phyloP scores from a whole-genome alignment of 2,797 vertebrate species.

The Enteromius argenteus region DNA sequence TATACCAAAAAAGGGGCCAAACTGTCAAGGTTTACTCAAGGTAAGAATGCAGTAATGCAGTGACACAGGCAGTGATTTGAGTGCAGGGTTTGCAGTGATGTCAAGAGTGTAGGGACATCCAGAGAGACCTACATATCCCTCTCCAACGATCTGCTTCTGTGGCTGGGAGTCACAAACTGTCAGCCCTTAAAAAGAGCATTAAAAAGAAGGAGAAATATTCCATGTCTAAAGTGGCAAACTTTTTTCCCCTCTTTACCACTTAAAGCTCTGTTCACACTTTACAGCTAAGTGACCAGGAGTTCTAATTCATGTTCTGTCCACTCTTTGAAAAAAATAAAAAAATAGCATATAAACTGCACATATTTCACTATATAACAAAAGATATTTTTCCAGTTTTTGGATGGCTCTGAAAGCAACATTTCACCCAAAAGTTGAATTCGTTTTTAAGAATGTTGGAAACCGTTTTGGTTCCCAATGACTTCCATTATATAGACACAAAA shows the following conservation, averaged over 20 bases:
- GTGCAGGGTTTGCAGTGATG: not conserved
- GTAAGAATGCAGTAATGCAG: slow-evolving; percentile 11
- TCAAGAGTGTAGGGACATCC: not conserved
- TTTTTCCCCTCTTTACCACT: not conserved
- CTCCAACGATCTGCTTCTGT: slow-evolving; percentile 28
- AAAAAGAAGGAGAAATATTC: slow-evolving; percentile 24
- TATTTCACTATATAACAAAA: not conserved
- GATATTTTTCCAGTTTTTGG: not conserved
- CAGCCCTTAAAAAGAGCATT: slow-evolving; percentile 38
- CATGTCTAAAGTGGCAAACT: not conserved
- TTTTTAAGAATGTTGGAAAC: not conserved
- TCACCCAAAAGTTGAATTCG: not conserved
- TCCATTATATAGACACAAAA: not conserved
- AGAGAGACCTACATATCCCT: slow-evolving; percentile 33
- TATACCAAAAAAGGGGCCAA: not conserved
- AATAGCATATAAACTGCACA: too few species aligned
- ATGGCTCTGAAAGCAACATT: not conserved
- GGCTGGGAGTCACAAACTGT: slow-evolving; percentile 35
- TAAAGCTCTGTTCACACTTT: not conserved
- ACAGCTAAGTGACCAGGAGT: not conserved
- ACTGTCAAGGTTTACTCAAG: too few species aligned
- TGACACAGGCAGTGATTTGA: not conserved
- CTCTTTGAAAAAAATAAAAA: not conserved
- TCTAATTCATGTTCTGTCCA: not conserved
- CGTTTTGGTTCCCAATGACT: not conserved